Base-by-base conservation (phyloP, 2,113 vertebrate species). In the Seriola dumerili region DNA sequence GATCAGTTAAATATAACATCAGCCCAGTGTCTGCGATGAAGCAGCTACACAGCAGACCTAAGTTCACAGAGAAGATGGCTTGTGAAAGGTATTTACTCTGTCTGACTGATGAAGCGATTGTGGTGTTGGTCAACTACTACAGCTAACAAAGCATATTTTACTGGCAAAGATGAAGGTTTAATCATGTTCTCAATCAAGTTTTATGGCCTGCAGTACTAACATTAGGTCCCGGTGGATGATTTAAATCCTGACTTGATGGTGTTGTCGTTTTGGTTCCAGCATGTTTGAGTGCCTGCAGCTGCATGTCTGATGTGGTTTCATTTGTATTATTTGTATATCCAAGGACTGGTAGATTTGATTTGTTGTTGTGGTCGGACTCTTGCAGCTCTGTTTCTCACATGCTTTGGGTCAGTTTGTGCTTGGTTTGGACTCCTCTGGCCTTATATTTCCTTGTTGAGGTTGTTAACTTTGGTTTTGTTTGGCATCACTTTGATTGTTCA, bases 81-180 rank as follows among this genome's bases (percentile, higher is more conserved):
- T 62, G 42, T 57, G 91, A 91, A 82, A 96, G 94, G 95, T 95
- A 94, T 78, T 86, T 57, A 70, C 32, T 66, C 40, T 19, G 17
- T 54, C 67, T 72, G 61, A 83, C n/a, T 66, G 50, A 32, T 70
- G 48, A 42, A 4, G 16, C 17, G 12, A n/a, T 23, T 57, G 66
- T 54, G 46, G 25, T 76, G 38, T 54, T 2, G 10, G 10, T 58
- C 40, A 38, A 17, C 52, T 48, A 48, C 23, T 71, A 21, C 17
- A 36, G 69, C 4, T 89, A 81, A 85, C 66, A 58, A 63, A 59
- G 40, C 59, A 17, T 6, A 17, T 63, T 59, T 55, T 23, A 59
- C 23, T 74, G 42, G 25, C 8, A 38, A 52, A 54, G 71, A 81
- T 54, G 10, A 58, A 40, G 52, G n/a, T 72, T 74, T 67, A 55